Conservation (phyloP, 2,797 vertebrate species). For the Semaprochilodus insignis region DNA sequence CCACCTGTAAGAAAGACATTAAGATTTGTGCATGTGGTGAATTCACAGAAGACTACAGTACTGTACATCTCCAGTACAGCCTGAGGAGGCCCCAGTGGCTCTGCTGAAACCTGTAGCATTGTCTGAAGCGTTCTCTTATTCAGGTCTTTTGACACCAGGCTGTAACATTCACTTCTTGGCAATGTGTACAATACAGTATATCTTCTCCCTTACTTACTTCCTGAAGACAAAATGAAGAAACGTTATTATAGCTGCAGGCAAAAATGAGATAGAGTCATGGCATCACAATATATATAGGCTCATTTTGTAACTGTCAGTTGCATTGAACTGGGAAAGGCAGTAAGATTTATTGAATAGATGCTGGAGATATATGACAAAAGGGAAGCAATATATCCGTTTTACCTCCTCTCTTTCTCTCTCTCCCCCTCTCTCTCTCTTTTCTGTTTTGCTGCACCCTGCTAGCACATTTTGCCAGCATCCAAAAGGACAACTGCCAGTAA, state of each 20-base stretch:
- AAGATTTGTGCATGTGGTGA: background rate
- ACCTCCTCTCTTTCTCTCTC: background rate
- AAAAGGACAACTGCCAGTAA: background rate
- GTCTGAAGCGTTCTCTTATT: background rate
- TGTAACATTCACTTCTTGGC: conserved; percentile 11
- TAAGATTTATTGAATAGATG: conserved; percentile 47
- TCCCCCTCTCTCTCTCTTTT: background rate
- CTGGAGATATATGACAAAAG: conserved; percentile 25
- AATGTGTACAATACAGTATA: conserved; percentile 20
- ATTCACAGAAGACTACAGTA: background rate
- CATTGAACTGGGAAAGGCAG: conserved; percentile 29
- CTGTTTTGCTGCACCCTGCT: background rate
- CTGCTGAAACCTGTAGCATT: background rate
- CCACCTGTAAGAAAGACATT: background rate
- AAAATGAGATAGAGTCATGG: conserved; percentile 24
- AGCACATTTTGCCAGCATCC: background rate
- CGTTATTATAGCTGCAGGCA: conserved; percentile 43
- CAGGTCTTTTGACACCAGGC: conserved; percentile 1
- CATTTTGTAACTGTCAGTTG: conserved; percentile 39
- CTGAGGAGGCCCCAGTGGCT: conserved; percentile 4
- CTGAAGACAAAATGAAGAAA: conserved; percentile 40
- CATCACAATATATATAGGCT: conserved; percentile 26
- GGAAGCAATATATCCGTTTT: background rate
- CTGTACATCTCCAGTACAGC: conserved; percentile 2
- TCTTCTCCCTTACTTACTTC: conserved; percentile 37